Evolutionary conservation across 2,113 vertebrate genomes (phyloP).

Genomic region (Eupsittula cactorum): DNA sequence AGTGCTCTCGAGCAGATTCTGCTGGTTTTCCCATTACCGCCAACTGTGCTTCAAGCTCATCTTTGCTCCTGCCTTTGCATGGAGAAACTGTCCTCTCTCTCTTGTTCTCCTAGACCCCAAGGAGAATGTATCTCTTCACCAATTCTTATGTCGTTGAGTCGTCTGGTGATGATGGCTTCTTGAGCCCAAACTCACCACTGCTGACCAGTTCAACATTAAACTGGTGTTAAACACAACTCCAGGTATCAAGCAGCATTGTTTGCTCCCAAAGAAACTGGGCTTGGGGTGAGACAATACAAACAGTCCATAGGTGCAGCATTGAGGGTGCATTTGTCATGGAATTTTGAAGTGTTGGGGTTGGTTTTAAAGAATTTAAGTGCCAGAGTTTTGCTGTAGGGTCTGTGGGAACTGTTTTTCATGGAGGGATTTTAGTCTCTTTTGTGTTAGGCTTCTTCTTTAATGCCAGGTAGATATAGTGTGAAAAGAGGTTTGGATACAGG

Average conservation of each 20-base stretch:
- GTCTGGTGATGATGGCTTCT: not conserved
- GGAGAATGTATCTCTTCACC: not conserved
- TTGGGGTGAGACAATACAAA: not conserved
- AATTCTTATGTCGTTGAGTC: fast-evolving
- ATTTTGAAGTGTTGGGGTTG: not conserved
- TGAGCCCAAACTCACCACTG: fast-evolving
- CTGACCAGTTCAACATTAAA: fast-evolving
- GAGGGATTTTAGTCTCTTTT: not conserved
- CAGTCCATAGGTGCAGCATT: not conserved
- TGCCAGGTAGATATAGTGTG: not conserved
- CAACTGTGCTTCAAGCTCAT: not conserved
- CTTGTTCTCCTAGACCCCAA: not conserved
- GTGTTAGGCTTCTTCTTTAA: not conserved
- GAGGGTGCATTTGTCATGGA: fast-evolving
- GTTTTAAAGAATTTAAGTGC: not conserved
- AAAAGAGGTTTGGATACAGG: not conserved
- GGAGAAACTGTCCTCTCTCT: not conserved
- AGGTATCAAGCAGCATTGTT: not conserved
- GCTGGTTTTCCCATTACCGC: conserved; percentile 33
- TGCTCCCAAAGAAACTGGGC: not conserved
- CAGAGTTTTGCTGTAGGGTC: not conserved
- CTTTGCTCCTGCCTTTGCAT: not conserved
- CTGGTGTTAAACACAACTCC: not conserved
- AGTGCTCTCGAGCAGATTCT: not conserved
- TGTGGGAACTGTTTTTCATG: fast-evolving